Base-by-base conservation (phyloP, 64 coral and sea anemone genomes). In the Dendronephthya gigantea region DNA sequence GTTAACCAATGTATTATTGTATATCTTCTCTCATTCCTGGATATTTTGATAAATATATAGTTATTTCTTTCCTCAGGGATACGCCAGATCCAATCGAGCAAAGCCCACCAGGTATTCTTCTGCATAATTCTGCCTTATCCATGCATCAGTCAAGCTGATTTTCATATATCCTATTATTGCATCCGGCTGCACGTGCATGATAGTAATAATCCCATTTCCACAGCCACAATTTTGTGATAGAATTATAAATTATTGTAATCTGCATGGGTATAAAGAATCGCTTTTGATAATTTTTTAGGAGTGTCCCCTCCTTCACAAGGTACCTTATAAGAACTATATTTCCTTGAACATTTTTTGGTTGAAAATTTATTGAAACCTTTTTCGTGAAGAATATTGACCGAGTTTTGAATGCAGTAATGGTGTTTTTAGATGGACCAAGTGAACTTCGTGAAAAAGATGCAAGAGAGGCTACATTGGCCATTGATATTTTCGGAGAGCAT, bases 371-470 rank as follows among this genome's bases (percentile, higher is more conserved):
- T 22, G 25, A 19, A 62, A n/a, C 17, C 55, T 79, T 10, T 79
- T 30, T 19, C 29, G 28, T 34, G 72, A 79, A 76, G 35, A 48
- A 50, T 1, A 81, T 34, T 29, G 28, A 45, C 11, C 4, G 19
- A 12, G 49, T 48, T 7, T 28, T 49, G 9, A 87, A 79, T 34
- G 69, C 38, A 31, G n/a, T n/a, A 10, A 10, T 30, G 87, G 38
- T n/a, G 1, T 81, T 17, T 50, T 50, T 86, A 98, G 95, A 89
- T 82, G 85, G 84, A 55, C 95, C 95, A 23, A 89, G 93, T 40
- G 84, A 87, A 33, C 55, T 98, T 36, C 93, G 93, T 48, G 95
- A 98, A 29, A 98, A 89, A 72, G 95, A 98, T 84, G 89, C 88
- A 15, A 91, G 95, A 39, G 36, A 89, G 59, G 95, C 95, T 11